Base-by-base conservation (phyloP, 1,140 invertebrate species). In the Meteorus sp. region DNA sequence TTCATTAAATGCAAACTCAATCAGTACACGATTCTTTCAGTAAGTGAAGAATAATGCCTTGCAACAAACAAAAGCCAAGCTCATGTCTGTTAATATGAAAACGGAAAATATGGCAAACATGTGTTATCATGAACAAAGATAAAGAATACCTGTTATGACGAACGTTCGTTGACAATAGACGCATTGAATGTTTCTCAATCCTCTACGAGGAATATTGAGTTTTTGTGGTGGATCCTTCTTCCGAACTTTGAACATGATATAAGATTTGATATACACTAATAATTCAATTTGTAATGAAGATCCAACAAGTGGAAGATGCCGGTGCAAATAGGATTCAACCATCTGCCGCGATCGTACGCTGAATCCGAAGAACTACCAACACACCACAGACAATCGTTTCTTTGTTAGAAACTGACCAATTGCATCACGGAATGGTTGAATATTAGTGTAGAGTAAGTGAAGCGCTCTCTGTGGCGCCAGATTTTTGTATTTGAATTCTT, bases 141-240 rank as follows among this genome's bases (percentile, higher is more conserved):
- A 39, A 39, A 39, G 35, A 5, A 41, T 69, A 72, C 71, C 68
- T 69, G 33, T 43, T 1, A 70, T 20, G 22, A 47, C 60, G 20
- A 74, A 73, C 0, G 51, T 58, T 20, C 52, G 60, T 17, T 63
- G 66, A 58, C 72, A 74, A 0, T 43, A n/a, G 3, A 22, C 31
- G 11, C 71, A 73, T 0, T 15, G 7, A 0, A 72, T 35, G 13
- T 74, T 66, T 35, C 57, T 63, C 3, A 56, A 5, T 15, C 64
- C 68, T 11, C 55, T 59, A 6, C 4, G 4, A 6, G 69, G 64
- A 25, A 62, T 48, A 8, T 2, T 53, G 3, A 23, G 3, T 13
- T 39, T 9, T 39, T 11, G 29, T 6, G 29, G 29, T 39, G 11
- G 35, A 15, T 13, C 35, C 8, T 4, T 13, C 35, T 5, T 29